A percentile compares a stretch with the other conserved stretches of the same genome.
Evolutionary conservation across 2,113 vertebrate genomes (phyloP).

Genomic region (Phaethornis superciliosus): DNA sequence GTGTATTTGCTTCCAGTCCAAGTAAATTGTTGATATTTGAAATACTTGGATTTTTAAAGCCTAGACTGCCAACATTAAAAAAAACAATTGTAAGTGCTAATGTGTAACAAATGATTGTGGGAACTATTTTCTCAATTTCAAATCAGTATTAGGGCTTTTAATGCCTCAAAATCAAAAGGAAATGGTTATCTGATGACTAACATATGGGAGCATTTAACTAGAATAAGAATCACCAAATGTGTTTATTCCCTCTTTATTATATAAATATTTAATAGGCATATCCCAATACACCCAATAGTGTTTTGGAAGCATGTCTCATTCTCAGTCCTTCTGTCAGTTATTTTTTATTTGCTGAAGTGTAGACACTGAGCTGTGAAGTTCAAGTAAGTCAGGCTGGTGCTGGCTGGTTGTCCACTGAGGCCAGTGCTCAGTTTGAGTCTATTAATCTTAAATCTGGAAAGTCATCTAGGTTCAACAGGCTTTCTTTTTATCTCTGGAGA

Average conservation of each 20-base stretch:
- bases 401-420: neutral
- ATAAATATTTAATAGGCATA: neutral
- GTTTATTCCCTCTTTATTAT: neutral
- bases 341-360: neutral
- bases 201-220: neutral
- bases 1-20: neutral
- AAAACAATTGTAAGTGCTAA: neutral
- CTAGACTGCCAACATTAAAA: neutral
- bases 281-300: neutral
- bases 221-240: neutral
- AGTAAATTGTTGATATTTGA: neutral
- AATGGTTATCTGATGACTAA: neutral
- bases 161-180: neutral
- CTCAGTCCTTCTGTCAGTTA: neutral
- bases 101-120: neutral
- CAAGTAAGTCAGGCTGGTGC: neutral
- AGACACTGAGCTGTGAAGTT: neutral
- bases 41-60: neutral
- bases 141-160: neutral
- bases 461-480: neutral
- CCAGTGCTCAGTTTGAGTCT: neutral
- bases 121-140: neutral
- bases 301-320: neutral
- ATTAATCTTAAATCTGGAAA: neutral
- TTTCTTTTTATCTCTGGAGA: neutral